Conservation (phyloP, 2,888 invertebrate genomes). For the Antitype chi region DNA sequence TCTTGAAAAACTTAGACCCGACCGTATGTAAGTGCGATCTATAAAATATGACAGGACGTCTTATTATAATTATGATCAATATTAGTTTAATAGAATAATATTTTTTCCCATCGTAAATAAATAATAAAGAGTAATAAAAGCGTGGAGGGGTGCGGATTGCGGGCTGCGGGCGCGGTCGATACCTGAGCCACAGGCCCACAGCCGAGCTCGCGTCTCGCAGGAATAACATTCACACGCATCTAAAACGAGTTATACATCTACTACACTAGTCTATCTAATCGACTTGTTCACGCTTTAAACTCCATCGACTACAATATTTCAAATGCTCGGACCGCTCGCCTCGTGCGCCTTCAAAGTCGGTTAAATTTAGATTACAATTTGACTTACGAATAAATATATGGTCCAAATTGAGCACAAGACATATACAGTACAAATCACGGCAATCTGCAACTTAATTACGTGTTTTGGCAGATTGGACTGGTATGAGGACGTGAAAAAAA, state of each 20-base stretch:
- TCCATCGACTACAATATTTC: slow-evolving; percentile 65
- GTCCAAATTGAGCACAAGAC: slow-evolving; percentile 59
- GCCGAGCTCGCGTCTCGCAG: slow-evolving; percentile 49
- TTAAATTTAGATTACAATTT: slow-evolving; percentile 60
- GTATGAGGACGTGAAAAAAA: slow-evolving; percentile 73
- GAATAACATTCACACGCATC: slow-evolving; percentile 71
- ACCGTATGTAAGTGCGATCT: slow-evolving; percentile 1
- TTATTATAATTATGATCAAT: slow-evolving; percentile 46
- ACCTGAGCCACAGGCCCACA: slow-evolving; percentile 67
- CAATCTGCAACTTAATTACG: slow-evolving; percentile 70
- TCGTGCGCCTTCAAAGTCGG: slow-evolving; percentile 51
- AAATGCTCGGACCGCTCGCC: slow-evolving; percentile 48
- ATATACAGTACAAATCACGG: slow-evolving; percentile 59
- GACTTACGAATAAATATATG: slow-evolving; percentile 57
- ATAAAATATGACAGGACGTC: slow-evolving; percentile 17
- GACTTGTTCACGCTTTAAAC: slow-evolving; percentile 70
- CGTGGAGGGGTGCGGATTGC: slow-evolving; percentile 64
- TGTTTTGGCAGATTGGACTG: slow-evolving; percentile 69
- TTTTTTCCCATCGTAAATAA: slow-evolving; percentile 69
- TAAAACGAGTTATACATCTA: slow-evolving; percentile 69
- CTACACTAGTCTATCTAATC: slow-evolving; percentile 68
- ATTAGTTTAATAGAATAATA: slow-evolving; percentile 56
- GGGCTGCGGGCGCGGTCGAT: slow-evolving; percentile 86
- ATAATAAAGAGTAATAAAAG: slow-evolving; percentile 70
- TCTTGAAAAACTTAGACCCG: too few species aligned